These are phyloP conservation scores for Platorchestia sp. DNA, from an alignment of 1,140 invertebrate genomes.

Conservation along the genomic window DNA sequence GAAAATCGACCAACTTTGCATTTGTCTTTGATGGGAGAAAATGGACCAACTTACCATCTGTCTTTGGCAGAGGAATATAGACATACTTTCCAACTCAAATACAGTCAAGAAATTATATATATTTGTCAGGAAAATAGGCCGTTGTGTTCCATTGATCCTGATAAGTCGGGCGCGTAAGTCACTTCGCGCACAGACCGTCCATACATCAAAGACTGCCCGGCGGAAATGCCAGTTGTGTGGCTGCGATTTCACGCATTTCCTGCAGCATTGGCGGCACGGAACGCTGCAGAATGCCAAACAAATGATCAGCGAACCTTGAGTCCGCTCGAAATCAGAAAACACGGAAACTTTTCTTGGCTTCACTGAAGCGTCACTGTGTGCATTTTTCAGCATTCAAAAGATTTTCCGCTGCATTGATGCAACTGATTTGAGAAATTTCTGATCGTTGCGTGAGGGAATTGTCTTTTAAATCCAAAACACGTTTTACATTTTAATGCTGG, in stretches of 20 bases:
- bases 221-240: conserved; percentile 31
- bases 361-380: neutral
- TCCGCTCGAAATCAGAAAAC: neutral
- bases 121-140: neutral
- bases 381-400: neutral
- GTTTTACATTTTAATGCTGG: too few species aligned
- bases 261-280: conserved; percentile 33
- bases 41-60: too few species aligned
- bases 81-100: neutral
- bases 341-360: neutral
- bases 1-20: neutral
- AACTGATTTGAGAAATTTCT: neutral
- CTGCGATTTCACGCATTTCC: neutral
- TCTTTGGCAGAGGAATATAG: too few species aligned
- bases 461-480: too few species aligned
- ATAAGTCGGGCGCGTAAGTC: neutral
- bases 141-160: neutral
- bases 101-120: neutral
- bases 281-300: conserved; percentile 1
- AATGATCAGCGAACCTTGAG: conserved; percentile 14
- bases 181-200: neutral
- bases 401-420: neutral
- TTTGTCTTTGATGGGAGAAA: neutral
- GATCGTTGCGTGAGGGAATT: too few species aligned
- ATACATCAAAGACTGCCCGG: conserved; percentile 1